Base-by-base conservation (phyloP, 1,140 invertebrate species). In the Galleria mellonella region DNA sequence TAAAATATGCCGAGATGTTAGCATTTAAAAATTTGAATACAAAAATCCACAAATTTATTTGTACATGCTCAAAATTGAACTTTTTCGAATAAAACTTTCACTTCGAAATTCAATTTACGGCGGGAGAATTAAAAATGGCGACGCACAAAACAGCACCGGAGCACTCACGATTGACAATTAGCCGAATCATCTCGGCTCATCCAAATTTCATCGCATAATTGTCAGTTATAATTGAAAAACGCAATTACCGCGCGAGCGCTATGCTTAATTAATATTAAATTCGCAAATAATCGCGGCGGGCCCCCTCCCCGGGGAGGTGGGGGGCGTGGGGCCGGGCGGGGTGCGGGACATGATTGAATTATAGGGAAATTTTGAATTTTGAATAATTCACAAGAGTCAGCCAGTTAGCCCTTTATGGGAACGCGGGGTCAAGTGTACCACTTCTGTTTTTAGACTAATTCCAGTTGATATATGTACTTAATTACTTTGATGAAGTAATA, bases 171-270 rank as follows among this genome's bases (percentile, higher is more conserved):
- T 55, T 62, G 59, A 63, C 74, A 77, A 81, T 77, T 77, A 73
- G 66, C 56, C 57, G 54, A 59, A 64, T 72, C 67, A 69, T 72
- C 70, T 67, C 60, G 61, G 56, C 64, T 73, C 72, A 70, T 78
- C 74, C 67, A 56, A 72, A 77, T 71, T 73, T 72, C 72, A 74
- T 77, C 68, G 72, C 58, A 71, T 83, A 81, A 84, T 78, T 84
- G 79, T 78, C 76, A 81, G 59, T 62, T 70, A 61, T 83, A 84
- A 84, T 84, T 84, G 81, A 84, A 84, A 84, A 84, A 84, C 75
- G 70, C 70, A 81, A 84, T 82, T 84, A 84, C 62, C 48, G 39
- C 43, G 44, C 52, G 72, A 67, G 66, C 68, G 70, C 69, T 73
- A 66, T 62, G 62, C 66, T 78, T 78, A 83, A 79, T 83, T 82